Base-by-base conservation (phyloP, 2,113 vertebrate genomes). In the Porphyrio hochstetteri region DNA sequence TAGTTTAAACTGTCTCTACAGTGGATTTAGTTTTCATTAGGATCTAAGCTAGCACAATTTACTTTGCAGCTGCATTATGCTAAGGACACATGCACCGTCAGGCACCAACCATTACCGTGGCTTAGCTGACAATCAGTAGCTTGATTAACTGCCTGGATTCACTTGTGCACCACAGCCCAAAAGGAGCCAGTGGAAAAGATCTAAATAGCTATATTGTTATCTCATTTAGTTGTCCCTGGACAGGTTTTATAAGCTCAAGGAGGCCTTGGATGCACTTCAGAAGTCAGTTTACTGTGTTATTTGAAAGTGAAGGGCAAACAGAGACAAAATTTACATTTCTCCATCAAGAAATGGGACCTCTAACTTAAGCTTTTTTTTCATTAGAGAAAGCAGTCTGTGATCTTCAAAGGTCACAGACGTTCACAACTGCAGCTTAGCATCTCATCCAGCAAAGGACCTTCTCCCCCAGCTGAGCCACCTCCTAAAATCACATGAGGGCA, bases 141-240 rank as follows among this genome's bases (percentile, higher is more conserved):
- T 85, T 96, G 95, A 95, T 93, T 93, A 95, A 94, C 89, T 89
- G 84, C 50, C 35, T 91, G 91, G 93, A 92, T 93, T 96, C 84
- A 96, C 77, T 92, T 86, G 38, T 36, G 40, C 61, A 92, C 65
- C 86, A 86, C 64, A 91, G 27, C 5, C 59, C 53, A 65, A 95
- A 89, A 92, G 61, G 36, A 90, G 14, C 5, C 6, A 15, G 53
- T 84, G 50, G 80, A 94, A 95, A 76, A 93, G 77, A 86, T 79
- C 80, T 95, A 93, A 96, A 92, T 76, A 88, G 70, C 57, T 93
- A 56, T 87, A 89, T 89, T 89, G 38, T 95, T 95, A 86, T 95
- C 83, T 92, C 93, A 91, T 93, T 92, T 93, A 82, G 13, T 57
- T 91, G 86, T 92, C 86, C 65, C 93, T 92, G 82, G 69, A 86